Percentiles rank a stretch among this genome's conserved stretches.
These are phyloP conservation scores for Malurus elegans DNA, from an alignment of 2,113 vertebrate genomes.

Conservation along the genomic window DNA sequence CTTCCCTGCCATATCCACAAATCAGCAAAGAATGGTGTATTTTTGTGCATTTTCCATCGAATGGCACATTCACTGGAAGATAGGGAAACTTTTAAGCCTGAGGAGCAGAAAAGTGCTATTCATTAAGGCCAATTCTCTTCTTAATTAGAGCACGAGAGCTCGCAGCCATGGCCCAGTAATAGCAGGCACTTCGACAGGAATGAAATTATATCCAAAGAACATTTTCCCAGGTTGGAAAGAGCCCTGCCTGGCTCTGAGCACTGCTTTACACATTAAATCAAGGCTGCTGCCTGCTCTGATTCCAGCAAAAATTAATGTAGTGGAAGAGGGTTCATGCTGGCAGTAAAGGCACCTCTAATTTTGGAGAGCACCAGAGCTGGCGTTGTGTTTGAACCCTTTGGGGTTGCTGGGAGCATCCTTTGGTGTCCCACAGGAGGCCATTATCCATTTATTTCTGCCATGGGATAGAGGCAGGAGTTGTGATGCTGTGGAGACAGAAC, in stretches of 20 bases:
- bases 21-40: accelerated
- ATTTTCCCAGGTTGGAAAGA: not conserved
- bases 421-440: not conserved
- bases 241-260: not conserved
- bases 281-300: not conserved
- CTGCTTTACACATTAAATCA: not conserved
- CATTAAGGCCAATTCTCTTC: not conserved
- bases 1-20: not conserved
- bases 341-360: not conserved
- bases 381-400: accelerated
- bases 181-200: not conserved
- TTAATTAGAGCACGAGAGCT: not conserved
- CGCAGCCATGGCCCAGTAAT: not conserved
- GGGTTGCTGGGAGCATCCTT: not conserved
- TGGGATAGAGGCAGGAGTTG: not conserved
- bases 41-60: not conserved
- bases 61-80: not conserved
- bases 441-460: not conserved
- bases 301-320: not conserved
- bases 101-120: not conserved
- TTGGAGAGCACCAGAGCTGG: not conserved
- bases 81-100: not conserved
- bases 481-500: accelerated
- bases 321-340: accelerated
- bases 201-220: not conserved